These are phyloP conservation scores for Drosophila lacicola DNA, from an alignment of 2,888 invertebrate genomes.

Conservation along the genomic window DNA sequence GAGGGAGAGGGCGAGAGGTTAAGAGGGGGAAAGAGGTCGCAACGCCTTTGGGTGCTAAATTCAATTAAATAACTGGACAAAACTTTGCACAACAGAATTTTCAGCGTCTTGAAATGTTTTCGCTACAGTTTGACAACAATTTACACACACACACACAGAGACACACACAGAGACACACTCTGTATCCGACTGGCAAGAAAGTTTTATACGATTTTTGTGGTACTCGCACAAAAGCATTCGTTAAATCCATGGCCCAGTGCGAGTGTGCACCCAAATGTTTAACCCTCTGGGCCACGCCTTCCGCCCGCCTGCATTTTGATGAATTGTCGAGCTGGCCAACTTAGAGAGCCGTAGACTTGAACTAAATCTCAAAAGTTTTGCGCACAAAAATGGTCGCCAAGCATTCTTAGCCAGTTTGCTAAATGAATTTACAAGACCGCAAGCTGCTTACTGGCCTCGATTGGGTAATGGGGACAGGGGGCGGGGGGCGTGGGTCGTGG, in stretches of 20 bases:
- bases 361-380: conserved; percentile 58
- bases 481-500: not conserved
- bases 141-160: conserved; percentile 32
- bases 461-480: not conserved
- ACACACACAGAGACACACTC: not conserved
- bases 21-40: not conserved
- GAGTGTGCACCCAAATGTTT: conserved; percentile 29
- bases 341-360: conserved; percentile 32
- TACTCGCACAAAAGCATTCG: conserved; percentile 43
- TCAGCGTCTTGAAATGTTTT: conserved; percentile 72
- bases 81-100: conserved; percentile 66
- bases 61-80: conserved; percentile 76
- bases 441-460: conserved; percentile 57
- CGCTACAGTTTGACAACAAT: conserved; percentile 80
- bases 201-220: conserved; percentile 56
- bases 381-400: conserved; percentile 55
- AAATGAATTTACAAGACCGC: conserved; percentile 69
- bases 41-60: conserved; percentile 77
- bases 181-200: conserved; percentile 41
- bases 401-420: conserved; percentile 65
- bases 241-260: conserved; percentile 18
- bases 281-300: not conserved
- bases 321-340: conserved; percentile 62
- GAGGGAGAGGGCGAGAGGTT: not conserved
- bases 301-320: conserved; percentile 51